Evolutionary conservation across 2,888 invertebrate species (phyloP).

Genomic region (Caenorhabditis japonica): DNA sequence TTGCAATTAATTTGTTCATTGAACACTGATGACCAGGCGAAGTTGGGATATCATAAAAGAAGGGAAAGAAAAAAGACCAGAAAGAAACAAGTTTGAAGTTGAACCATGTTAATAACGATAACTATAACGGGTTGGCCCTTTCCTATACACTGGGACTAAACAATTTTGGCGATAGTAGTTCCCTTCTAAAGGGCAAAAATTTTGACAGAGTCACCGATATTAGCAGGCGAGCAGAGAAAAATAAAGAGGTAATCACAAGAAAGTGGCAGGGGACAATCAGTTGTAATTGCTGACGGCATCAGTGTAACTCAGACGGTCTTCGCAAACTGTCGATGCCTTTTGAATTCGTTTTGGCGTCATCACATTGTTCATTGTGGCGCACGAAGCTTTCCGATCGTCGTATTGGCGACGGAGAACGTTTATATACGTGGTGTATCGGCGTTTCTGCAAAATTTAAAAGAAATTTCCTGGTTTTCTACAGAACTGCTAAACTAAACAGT

Average conservation of each 20-base stretch:
- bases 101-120: slow-evolving; percentile 27
- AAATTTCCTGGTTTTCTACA: background rate
- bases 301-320: slow-evolving; percentile 50
- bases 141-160: slow-evolving; percentile 22
- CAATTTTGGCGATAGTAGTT: background rate
- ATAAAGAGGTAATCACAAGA: slow-evolving; percentile 11
- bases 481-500: too few species aligned
- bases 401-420: slow-evolving; percentile 17
- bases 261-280: slow-evolving; percentile 6
- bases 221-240: slow-evolving; percentile 1
- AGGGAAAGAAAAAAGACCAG: background rate
- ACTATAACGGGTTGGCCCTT: slow-evolving; percentile 7
- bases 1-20: slow-evolving; percentile 18
- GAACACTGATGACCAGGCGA: slow-evolving; percentile 2
- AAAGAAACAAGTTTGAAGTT: slow-evolving; percentile 17
- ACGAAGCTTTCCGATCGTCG: slow-evolving; percentile 31
- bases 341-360: slow-evolving; percentile 26
- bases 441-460: slow-evolving; percentile 31
- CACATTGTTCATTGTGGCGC: slow-evolving; percentile 34
- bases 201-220: slow-evolving; percentile 8
- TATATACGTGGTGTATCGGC: slow-evolving; percentile 39
- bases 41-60: background rate
- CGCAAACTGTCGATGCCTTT: slow-evolving; percentile 15
- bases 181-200: slow-evolving; percentile 6
- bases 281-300: slow-evolving; percentile 43